Conservation (phyloP, 2,113 vertebrate genomes). For the Barnardius zonarius region DNA sequence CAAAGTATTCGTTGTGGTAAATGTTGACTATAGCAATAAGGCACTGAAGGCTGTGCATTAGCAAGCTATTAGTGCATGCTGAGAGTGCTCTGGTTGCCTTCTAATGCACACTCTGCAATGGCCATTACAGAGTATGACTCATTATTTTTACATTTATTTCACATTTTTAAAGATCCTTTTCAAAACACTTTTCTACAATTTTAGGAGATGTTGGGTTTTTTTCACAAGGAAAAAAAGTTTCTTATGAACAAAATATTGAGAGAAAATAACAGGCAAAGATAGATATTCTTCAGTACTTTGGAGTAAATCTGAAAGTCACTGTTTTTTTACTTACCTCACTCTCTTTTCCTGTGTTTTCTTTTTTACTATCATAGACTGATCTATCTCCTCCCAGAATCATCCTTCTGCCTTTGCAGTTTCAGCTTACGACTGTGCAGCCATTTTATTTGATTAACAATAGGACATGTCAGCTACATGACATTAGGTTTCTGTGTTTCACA, state of each 20-base stretch:
- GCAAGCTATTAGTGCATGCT: conserved; percentile 55
- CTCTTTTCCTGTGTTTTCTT: neutral
- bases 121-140: conserved; percentile 52
- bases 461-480: neutral
- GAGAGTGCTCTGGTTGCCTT: conserved; percentile 60
- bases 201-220: neutral
- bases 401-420: neutral
- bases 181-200: conserved; percentile 40
- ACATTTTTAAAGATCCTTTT: conserved; percentile 56
- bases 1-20: conserved; percentile 53
- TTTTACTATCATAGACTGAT: neutral
- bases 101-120: conserved; percentile 50
- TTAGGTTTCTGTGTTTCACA: neutral
- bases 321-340: neutral
- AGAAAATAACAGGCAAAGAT: neutral
- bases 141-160: conserved; percentile 65
- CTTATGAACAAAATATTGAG: neutral
- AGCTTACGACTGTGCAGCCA: neutral
- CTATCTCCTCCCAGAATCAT: neutral
- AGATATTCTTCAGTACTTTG: neutral
- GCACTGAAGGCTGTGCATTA: conserved; percentile 49
- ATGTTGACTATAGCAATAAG: conserved; percentile 56
- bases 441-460: conserved; percentile 17
- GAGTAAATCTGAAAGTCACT: neutral
- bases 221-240: neutral